Evolutionary conservation across 2,113 vertebrate genomes (phyloP), one percentile per base, ranked within the genome.

Genomic region (Sceloporus undulatus): DNA sequence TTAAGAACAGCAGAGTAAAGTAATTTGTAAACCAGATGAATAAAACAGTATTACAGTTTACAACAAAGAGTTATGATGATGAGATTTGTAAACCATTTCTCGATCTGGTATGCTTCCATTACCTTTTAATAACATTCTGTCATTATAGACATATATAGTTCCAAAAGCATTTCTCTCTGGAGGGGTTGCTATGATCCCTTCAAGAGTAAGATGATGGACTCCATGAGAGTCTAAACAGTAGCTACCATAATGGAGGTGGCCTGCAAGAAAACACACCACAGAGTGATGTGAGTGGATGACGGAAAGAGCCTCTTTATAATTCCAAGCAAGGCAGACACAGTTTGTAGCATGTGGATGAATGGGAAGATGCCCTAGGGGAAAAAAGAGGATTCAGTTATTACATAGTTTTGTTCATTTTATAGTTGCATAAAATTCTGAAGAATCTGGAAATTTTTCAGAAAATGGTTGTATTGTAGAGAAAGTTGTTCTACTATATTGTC

Each of bases 111-210:
- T 92, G 85, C 97, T 98, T 52, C 99, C 99, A 4, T 79, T 94
- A 48, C 99, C 99, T 89, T 97, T 97, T n/a, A 99, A 91, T 4
- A 97, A 56, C 98, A 99, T 98, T 92, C 95, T 97, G 92, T 99
- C 98, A 54, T 97, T 91, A 14, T 98, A 98, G 65, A 99, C 98
- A 0, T 97, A 93, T 27, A 99, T 84, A 0, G 97, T 99, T 79
- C 95, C 98, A 11, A 98, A 99, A 18, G 99, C 99, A 23, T 97
- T 96, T 90, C 94, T 97, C 9, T 96, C 94, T 0, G 98, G 98
- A 0, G 97, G 96, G 0, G 98, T 99, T 95, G 99, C 98, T 11
- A 99, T 98, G 71, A 99, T 93, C 0, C 98, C 98, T 88, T 98
- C 97, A 42, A 99, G 25, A 0, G 98, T 98, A 89, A 99, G 82